These are phyloP conservation scores for Ormia ochracea DNA, from an alignment of 2,888 invertebrate species.

Conservation along the genomic window DNA sequence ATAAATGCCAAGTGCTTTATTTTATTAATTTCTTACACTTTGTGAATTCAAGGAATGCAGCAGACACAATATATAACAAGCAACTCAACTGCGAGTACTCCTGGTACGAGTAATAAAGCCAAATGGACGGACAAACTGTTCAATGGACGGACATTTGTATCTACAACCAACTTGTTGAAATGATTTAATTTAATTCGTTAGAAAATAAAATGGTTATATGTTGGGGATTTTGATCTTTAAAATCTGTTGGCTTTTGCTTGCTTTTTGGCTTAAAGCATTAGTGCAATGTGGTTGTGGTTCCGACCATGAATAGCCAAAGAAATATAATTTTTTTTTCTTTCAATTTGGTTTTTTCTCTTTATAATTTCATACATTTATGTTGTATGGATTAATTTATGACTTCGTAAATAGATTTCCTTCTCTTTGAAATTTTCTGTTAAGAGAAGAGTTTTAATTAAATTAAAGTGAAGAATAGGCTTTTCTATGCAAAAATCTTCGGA, in stretches of 20 bases:
- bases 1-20: slow-evolving; percentile 65
- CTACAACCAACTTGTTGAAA: slow-evolving; percentile 59
- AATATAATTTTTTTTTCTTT: not conserved
- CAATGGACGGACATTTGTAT: not conserved
- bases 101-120: slow-evolving; percentile 11
- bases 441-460: slow-evolving; percentile 21
- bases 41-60: slow-evolving; percentile 62
- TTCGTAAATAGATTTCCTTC: slow-evolving; percentile 3
- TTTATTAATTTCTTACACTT: slow-evolving; percentile 66
- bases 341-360: slow-evolving; percentile 27
- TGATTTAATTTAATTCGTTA: slow-evolving; percentile 61
- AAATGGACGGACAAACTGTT: slow-evolving; percentile 27
- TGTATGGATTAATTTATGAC: slow-evolving; percentile 34
- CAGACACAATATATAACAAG: slow-evolving; percentile 30
- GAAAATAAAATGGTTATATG: slow-evolving; percentile 50
- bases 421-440: not conserved
- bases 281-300: slow-evolving; percentile 22
- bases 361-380: slow-evolving; percentile 34
- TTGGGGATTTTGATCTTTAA: slow-evolving; percentile 38
- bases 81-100: not conserved
- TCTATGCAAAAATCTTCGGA: not conserved
- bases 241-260: not conserved
- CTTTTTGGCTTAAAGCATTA: slow-evolving; percentile 21
- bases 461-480: not conserved
- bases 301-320: not conserved